Conservation (phyloP, 2,113 vertebrate genomes). For the Pheucticus melanocephalus region DNA sequence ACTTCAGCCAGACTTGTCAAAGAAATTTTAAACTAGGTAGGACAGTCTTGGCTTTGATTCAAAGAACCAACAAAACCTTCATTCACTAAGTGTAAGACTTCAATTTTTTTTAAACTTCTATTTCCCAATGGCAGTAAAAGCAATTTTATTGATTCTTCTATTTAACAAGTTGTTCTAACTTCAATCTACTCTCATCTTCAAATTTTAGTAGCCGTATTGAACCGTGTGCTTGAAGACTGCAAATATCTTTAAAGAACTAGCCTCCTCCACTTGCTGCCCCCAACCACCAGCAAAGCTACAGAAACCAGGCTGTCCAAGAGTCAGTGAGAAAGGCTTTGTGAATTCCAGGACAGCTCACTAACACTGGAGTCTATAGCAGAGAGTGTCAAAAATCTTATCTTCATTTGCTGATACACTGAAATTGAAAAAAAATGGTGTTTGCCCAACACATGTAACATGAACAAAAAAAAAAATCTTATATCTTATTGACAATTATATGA, state of each 20-base stretch:
- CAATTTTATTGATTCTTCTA: neutral
- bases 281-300: neutral
- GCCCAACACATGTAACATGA: neutral
- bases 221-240: neutral
- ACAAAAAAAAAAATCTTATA: neutral
- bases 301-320: neutral
- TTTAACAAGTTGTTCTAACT: neutral
- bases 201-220: neutral
- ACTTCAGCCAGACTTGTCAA: conserved; percentile 21
- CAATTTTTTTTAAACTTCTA: neutral
- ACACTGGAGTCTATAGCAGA: neutral
- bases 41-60: conserved; percentile 46
- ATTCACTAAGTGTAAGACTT: neutral
- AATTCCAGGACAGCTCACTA: neutral
- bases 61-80: conserved; percentile 42
- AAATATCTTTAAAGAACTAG: neutral
- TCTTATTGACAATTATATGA: neutral
- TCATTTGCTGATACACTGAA: neutral
- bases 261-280: neutral
- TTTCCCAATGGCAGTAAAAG: neutral
- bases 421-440: neutral
- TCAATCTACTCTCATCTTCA: neutral
- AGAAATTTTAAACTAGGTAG: conserved; percentile 51
- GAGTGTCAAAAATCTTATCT: neutral
- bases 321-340: neutral